Base-by-base conservation (phyloP, 2,113 vertebrate species). In the Mystacornis crossleyi region DNA sequence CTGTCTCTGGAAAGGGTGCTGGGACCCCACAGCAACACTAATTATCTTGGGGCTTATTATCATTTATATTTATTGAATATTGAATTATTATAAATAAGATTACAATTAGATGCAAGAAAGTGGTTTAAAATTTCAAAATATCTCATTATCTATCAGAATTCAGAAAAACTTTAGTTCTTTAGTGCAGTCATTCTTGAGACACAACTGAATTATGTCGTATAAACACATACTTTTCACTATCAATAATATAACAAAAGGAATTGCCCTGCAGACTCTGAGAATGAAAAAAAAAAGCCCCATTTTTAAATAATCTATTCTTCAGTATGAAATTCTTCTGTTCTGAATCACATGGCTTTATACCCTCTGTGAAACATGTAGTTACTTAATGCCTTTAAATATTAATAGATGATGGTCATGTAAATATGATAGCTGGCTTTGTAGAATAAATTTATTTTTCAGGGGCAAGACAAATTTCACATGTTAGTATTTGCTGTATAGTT, bases 241-340 rank as follows among this genome's bases (percentile, higher is more conserved):
- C 38, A 65, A 29, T 64, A 79, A 38, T 66, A 36, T 19, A 34
- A 1, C 3, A 21, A 57, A 80, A 50, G 6, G 10, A 82, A 64
- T 29, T 57, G 8, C 4, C 26, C 42, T 8, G 55, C 11, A n/a
- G 9, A 38, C 9, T 51, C 10, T 20, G 40, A 57, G 18, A 60
- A 34, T 53, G 9, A 25, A 60, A 51, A 81, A 60, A 51, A 81
- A 31, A 45, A 29, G 0, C 0, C 3, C 1, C 14, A 3, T 60
- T 78, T 69, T 87, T 60, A 50, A 69, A 69, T 3, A 51, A 40
- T 31, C 2, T 70, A 1, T 43, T 38, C 28, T 62, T 85, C 24
- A n/a, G 10, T 25, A 8, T 38, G 12, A 24, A n/a, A 36, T 54
- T 88, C 1, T 70, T 72, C 72, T 57, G 14, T 21, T 18, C 18